These are phyloP conservation scores for Onychomys leucogaster DNA, from an alignment of 2,797 vertebrate species.

Conservation along the genomic window DNA sequence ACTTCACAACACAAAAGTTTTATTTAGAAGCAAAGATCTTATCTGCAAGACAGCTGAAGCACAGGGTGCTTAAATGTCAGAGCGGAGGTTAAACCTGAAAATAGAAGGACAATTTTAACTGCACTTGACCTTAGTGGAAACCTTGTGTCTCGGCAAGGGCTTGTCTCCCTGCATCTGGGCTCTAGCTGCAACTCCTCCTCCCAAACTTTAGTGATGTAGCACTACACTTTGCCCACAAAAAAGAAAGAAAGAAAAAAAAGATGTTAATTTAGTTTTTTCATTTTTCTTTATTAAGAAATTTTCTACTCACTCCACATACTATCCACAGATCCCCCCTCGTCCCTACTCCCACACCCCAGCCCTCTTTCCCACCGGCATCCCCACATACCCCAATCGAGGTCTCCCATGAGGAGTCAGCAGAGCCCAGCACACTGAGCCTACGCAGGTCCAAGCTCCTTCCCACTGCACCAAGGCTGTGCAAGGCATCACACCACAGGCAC, in stretches of 20 bases:
- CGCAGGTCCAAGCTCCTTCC: too few relatives aligned
- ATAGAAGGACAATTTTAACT: slow-evolving; percentile 33
- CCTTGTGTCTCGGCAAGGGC: background rate
- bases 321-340: too few relatives aligned
- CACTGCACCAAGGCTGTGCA: too few relatives aligned
- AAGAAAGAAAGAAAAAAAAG: too few relatives aligned
- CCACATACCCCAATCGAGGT: too few relatives aligned
- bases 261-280: slow-evolving; percentile 34
- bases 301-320: too few relatives aligned
- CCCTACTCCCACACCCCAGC: too few relatives aligned
- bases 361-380: too few relatives aligned
- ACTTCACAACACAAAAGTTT: background rate
- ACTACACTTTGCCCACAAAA: background rate
- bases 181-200: background rate
- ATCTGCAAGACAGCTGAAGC: background rate
- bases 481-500: too few relatives aligned
- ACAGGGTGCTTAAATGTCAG: background rate
- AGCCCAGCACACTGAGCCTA: too few relatives aligned
- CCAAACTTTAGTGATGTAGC: slow-evolving; percentile 22
- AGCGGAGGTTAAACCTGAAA: background rate
- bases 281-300: too few relatives aligned
- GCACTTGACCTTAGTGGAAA: slow-evolving; percentile 3
- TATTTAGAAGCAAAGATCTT: background rate
- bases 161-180: background rate
- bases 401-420: too few relatives aligned